These are phyloP conservation scores for Antedon mediterranea DNA, from an alignment of 53 echinoderm and acorn worm genomes.

Conservation along the genomic window DNA sequence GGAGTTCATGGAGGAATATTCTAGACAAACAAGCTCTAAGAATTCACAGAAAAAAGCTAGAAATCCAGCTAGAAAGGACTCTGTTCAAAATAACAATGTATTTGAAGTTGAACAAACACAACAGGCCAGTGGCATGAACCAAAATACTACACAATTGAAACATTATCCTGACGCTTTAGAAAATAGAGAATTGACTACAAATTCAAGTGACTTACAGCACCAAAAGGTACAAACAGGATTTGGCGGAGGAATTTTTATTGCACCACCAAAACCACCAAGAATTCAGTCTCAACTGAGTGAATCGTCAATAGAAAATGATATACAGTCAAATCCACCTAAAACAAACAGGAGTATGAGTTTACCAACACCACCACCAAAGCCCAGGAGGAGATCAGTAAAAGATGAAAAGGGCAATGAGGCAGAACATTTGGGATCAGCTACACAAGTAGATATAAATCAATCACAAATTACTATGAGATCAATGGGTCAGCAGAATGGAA, in stretches of 20 bases:
- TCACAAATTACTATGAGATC: background rate
- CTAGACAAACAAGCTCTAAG: background rate
- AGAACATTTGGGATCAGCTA: background rate
- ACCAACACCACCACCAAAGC: background rate
- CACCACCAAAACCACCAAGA: background rate
- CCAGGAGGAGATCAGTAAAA: background rate
- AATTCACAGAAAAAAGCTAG: background rate
- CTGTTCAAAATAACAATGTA: background rate
- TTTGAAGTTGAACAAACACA: conserved; percentile 49
- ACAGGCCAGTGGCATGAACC: conserved; percentile 41
- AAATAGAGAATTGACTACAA: no score
- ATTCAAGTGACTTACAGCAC: background rate
- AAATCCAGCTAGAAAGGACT: conserved; percentile 1
- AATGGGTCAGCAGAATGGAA: background rate
- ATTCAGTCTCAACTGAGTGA: background rate
- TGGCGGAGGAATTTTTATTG: background rate
- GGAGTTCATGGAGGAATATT: conserved; percentile 39
- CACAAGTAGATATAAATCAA: background rate
- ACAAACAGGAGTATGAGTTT: background rate
- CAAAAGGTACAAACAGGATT: background rate
- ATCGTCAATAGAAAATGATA: background rate
- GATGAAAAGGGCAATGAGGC: background rate
- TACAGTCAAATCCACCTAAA: background rate
- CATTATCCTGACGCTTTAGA: no score
- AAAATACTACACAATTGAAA: background rate